These are phyloP conservation scores for Canis aureus DNA, from an alignment of 2,113 vertebrate genomes.

Conservation along the genomic window DNA sequence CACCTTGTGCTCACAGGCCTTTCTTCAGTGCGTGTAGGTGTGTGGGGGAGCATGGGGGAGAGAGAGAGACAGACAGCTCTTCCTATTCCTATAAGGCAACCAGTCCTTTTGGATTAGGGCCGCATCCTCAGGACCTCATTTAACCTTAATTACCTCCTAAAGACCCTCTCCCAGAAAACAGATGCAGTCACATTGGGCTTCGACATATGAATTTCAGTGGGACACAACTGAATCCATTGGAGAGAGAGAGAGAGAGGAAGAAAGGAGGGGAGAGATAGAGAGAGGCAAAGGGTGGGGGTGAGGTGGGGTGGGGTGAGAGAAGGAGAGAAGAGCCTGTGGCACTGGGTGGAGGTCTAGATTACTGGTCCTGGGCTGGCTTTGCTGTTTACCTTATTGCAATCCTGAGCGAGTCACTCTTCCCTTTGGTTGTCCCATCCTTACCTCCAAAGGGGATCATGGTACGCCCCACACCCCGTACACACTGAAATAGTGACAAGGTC, in stretches of 20 bases:
- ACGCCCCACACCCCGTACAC: accelerated
- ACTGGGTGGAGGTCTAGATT: not conserved
- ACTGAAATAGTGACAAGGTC: accelerated
- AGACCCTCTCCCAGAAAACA: not conserved
- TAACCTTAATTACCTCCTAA: not conserved
- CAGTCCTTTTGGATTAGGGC: not conserved
- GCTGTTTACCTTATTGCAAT: not conserved
- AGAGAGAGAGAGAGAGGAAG: not conserved
- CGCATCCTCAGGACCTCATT: not conserved
- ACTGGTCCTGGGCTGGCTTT: not conserved
- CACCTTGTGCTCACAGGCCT: not conserved
- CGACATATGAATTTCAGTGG: not conserved
- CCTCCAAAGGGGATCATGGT: not conserved
- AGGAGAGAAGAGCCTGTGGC: accelerated
- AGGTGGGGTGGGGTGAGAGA: accelerated
- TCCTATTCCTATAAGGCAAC: not conserved
- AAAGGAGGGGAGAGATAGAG: not conserved
- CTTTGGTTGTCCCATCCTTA: not conserved
- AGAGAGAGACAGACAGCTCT: not conserved
- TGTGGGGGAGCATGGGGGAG: accelerated
- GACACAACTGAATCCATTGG: not conserved
- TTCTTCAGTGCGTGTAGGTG: accelerated
- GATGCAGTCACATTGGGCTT: not conserved
- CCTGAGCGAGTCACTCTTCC: not conserved
- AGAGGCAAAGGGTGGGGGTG: too few species aligned